A percentile compares a stretch with the other conserved stretches of the same genome.
Conservation (phyloP, 2,888 invertebrate species). For the Bombylius discolor region DNA sequence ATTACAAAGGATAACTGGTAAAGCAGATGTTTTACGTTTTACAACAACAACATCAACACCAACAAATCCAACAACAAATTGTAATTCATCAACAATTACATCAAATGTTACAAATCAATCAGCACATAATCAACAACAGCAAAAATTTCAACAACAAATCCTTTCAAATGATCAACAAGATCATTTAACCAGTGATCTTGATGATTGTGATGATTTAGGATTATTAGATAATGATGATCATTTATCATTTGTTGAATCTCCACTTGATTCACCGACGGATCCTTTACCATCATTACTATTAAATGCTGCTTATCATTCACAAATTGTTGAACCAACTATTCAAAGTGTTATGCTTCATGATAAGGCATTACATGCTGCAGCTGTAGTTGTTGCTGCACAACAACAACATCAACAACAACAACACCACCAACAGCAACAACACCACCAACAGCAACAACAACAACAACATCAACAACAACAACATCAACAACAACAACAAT, state of each 20-base stretch:
- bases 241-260: slow-evolving; percentile 48
- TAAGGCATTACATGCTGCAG: slow-evolving; percentile 4
- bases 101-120: too few species aligned
- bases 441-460: background rate
- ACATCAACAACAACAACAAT: slow-evolving; percentile 2
- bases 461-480: slow-evolving; percentile 5
- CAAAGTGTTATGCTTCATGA: slow-evolving; percentile 17
- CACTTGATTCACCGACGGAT: slow-evolving; percentile 36
- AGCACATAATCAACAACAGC: slow-evolving; percentile 4
- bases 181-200: slow-evolving; percentile 39
- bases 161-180: slow-evolving; percentile 15
- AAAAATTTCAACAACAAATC: slow-evolving; percentile 8
- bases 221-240: slow-evolving; percentile 63
- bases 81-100: background rate
- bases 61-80: slow-evolving; percentile 8
- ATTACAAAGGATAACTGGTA: slow-evolving; percentile 60
- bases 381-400: slow-evolving; percentile 10
- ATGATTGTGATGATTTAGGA: slow-evolving; percentile 60
- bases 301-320: slow-evolving; percentile 52
- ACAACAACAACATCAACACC: background rate
- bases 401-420: background rate
- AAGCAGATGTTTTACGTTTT: slow-evolving; percentile 53
- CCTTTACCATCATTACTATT: slow-evolving; percentile 45
- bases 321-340: slow-evolving; percentile 17
- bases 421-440: slow-evolving; percentile 7